Evolutionary conservation across 2,113 vertebrate genomes (phyloP).

Genomic region (Brachirus orientalis): DNA sequence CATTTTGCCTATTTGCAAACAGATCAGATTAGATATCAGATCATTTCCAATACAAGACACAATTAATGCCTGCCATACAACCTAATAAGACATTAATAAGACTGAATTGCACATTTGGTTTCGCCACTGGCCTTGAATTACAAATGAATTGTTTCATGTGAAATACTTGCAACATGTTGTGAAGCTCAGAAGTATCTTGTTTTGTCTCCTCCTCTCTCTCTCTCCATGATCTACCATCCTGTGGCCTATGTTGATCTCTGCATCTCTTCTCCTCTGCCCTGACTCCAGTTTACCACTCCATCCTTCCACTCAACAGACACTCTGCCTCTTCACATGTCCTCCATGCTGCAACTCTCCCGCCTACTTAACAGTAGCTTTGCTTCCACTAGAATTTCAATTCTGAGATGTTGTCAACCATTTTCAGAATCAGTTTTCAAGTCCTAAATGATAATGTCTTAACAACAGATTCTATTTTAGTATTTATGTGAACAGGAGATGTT

Average conservation of each 20-base stretch:
- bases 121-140: too few relatives aligned
- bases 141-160: neutral
- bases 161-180: neutral
- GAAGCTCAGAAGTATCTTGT: slow-evolving; percentile 18
- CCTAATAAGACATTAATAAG: too few relatives aligned
- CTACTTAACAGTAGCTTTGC: slow-evolving; percentile 14
- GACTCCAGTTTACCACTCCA: slow-evolving; percentile 46
- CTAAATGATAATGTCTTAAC: neutral
- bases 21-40: too few relatives aligned
- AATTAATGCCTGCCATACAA: too few relatives aligned
- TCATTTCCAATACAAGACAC: too few relatives aligned
- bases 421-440: neutral
- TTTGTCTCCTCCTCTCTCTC: slow-evolving; percentile 12
- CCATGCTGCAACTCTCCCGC: slow-evolving; percentile 14
- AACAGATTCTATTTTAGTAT: neutral
- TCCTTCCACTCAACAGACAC: slow-evolving; percentile 56
- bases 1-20: too few relatives aligned
- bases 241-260: slow-evolving; percentile 34
- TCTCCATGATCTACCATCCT: slow-evolving; percentile 4
- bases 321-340: slow-evolving; percentile 47
- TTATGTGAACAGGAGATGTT: neutral
- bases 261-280: slow-evolving; percentile 38
- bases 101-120: too few relatives aligned
- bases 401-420: slow-evolving; percentile 9
- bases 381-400: slow-evolving; percentile 30